A percentile compares a stretch with the other conserved stretches of the same genome.
These are phyloP conservation scores for Salarias fasciatus DNA, from an alignment of 2,797 vertebrate genomes.

Conservation along the genomic window DNA sequence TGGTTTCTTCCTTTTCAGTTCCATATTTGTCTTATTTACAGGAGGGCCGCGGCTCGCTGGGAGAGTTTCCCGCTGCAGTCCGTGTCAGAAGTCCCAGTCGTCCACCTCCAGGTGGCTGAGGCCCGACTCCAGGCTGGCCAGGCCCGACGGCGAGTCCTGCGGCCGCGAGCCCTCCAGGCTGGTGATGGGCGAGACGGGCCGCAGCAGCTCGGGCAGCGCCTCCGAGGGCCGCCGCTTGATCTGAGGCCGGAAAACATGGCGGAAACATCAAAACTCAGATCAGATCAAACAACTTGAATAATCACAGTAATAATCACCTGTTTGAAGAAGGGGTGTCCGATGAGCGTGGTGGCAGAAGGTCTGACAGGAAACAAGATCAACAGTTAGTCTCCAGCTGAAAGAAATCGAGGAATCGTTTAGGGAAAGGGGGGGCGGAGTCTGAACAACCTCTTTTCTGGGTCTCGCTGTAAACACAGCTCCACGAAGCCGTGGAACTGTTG, in stretches of 20 bases:
- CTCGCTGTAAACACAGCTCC: conserved; percentile 95
- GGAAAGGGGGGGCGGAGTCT: background rate
- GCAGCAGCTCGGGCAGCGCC: conserved; percentile 92
- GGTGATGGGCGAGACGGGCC: conserved; percentile 89
- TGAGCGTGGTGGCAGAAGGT: conserved; percentile 89
- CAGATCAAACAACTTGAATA: too few species aligned
- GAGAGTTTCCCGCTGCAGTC: conserved; percentile 29
- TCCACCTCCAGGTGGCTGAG: conserved; percentile 94
- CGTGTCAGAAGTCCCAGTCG: conserved; percentile 96
- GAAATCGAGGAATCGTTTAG: too few species aligned
- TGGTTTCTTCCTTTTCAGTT: conserved; percentile 61
- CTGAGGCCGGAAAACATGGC: conserved; percentile 68
- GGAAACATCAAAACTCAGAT: too few species aligned
- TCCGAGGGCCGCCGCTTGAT: conserved; percentile 93
- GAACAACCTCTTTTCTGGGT: conserved; percentile 88
- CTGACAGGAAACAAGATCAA: conserved; percentile 68
- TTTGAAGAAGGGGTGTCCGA: conserved; percentile 96
- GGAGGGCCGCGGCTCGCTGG: conserved; percentile 14
- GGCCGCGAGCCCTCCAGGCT: conserved; percentile 82
- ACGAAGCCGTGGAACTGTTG: conserved; percentile 94
- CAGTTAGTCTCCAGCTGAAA: background rate
- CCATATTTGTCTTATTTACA: conserved; percentile 62
- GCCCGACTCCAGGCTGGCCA: conserved; percentile 90
- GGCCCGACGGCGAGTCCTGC: conserved; percentile 82
- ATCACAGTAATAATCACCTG: conserved; percentile 83